A percentile compares a stretch with the other conserved stretches of the same genome.
Conservation (phyloP, 2,888 invertebrate genomes). For the Lysandra bellargus region DNA sequence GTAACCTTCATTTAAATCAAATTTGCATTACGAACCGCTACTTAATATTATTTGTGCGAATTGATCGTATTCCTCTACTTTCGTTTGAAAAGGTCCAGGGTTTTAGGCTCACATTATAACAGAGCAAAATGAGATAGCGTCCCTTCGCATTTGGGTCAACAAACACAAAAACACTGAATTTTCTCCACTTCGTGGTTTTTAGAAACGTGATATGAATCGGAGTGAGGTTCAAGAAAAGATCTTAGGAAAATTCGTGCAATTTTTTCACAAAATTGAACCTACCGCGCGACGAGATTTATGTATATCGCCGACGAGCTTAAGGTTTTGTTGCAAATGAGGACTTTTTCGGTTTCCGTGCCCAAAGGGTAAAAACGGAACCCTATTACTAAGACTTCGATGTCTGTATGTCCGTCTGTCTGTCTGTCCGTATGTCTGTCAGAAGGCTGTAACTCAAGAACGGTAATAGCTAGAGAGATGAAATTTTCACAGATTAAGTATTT, state of each 20-base stretch:
- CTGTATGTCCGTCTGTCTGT: no score
- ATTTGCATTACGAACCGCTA: not conserved
- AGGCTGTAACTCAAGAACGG: no score
- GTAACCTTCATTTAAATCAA: not conserved
- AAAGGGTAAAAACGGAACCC: no score
- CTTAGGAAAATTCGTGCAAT: conserved; percentile 57
- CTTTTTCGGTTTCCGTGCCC: conserved; percentile 38
- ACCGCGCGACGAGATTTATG: conserved; percentile 62
- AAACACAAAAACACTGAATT: conserved; percentile 48
- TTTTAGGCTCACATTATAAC: conserved; percentile 37
- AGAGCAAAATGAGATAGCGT: conserved; percentile 40
- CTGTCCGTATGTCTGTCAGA: no score
- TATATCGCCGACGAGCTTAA: conserved; percentile 63
- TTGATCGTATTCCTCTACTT: conserved; percentile 21
- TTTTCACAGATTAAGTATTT: no score
- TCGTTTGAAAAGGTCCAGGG: conserved; percentile 24
- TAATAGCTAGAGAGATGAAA: no score
- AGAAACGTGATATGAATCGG: conserved; percentile 63
- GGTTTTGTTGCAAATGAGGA: conserved; percentile 56
- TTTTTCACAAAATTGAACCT: conserved; percentile 70
- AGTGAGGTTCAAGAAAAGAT: conserved; percentile 48
- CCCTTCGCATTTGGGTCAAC: conserved; percentile 40
- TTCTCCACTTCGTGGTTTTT: conserved; percentile 56
- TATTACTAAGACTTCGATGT: no score
- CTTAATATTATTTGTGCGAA: conserved; percentile 14